Evolutionary conservation across 37 sponge, comb jelly and placozoan species (phyloP).

Genomic region (Oopsacas minuta): DNA sequence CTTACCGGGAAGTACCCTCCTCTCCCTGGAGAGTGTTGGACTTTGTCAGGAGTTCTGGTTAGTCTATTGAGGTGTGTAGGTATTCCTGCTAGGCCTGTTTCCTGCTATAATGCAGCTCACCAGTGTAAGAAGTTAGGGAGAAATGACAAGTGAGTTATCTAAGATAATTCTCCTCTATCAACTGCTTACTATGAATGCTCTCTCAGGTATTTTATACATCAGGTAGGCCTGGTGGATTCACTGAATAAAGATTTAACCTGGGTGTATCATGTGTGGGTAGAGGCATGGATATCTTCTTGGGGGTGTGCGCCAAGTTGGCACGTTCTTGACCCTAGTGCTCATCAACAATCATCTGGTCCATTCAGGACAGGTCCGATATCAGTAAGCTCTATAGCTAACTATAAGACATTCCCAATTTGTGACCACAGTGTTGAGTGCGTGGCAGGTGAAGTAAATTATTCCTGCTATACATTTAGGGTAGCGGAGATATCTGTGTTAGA

Average conservation of each 20-base stretch:
- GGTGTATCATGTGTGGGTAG: slow-evolving; percentile 72
- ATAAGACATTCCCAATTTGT: not conserved
- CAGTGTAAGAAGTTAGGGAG: slow-evolving; percentile 22
- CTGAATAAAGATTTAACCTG: not conserved
- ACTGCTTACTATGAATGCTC: slow-evolving; percentile 31
- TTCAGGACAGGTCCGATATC: not conserved
- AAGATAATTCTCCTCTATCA: slow-evolving; percentile 35
- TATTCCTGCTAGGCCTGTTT: slow-evolving; percentile 53
- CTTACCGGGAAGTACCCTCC: not conserved
- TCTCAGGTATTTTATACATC: not conserved
- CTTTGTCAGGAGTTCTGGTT: slow-evolving; percentile 54
- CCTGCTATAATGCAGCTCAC: slow-evolving; percentile 62
- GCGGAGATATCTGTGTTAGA: not conserved
- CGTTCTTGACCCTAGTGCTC: not conserved
- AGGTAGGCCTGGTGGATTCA: not conserved
- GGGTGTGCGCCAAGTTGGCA: not conserved
- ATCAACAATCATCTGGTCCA: not conserved
- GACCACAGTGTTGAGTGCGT: slow-evolving; percentile 15
- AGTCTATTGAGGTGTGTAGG: slow-evolving; percentile 57
- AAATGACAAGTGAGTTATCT: slow-evolving; percentile 38
- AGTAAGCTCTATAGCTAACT: not conserved
- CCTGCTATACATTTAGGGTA: not conserved
- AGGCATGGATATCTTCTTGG: slow-evolving; percentile 40
- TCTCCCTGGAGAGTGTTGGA: slow-evolving; percentile 59
- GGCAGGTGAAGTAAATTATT: not conserved